phyloP scores from a whole-genome alignment of 2,888 invertebrate species.

The Hanleya hanleyi region DNA sequence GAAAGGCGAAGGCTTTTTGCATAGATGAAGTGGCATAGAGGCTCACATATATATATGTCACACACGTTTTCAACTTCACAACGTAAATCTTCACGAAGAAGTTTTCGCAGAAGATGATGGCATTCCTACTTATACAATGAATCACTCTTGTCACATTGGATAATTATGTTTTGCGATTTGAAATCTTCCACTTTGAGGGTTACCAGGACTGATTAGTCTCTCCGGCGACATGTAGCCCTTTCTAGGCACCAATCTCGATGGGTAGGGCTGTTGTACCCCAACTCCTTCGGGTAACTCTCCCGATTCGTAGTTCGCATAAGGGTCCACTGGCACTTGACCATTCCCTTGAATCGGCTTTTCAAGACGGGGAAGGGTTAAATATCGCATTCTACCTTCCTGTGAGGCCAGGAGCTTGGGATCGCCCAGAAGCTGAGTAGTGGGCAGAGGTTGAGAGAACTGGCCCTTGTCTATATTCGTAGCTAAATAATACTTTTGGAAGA shows the following conservation, averaged over 20 bases:
- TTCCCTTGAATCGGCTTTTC: background rate
- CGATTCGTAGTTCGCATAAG: background rate
- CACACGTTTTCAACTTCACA: too few relatives aligned
- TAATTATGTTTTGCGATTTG: background rate
- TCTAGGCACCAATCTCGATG: background rate
- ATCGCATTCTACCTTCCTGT: background rate
- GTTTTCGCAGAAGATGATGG: too few relatives aligned
- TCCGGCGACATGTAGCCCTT: background rate
- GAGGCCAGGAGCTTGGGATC: background rate
- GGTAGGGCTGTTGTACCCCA: background rate
- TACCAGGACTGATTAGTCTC: background rate
- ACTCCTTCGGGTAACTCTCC: background rate
- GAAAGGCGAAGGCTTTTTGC: too few relatives aligned
- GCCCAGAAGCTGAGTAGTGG: background rate
- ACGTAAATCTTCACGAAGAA: too few relatives aligned
- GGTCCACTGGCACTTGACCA: background rate
- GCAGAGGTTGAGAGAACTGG: background rate
- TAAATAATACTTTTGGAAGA: conserved; percentile 5
- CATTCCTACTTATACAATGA: too few relatives aligned
- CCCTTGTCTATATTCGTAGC: background rate
- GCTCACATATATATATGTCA: too few relatives aligned
- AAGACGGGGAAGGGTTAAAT: background rate
- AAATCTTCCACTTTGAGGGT: background rate
- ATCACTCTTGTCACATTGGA: too few relatives aligned
- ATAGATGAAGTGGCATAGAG: too few relatives aligned